Evolutionary conservation across 2,888 invertebrate genomes (phyloP), one percentile per base, ranked within the genome.

Genomic region (Drosophila engyochracea): DNA sequence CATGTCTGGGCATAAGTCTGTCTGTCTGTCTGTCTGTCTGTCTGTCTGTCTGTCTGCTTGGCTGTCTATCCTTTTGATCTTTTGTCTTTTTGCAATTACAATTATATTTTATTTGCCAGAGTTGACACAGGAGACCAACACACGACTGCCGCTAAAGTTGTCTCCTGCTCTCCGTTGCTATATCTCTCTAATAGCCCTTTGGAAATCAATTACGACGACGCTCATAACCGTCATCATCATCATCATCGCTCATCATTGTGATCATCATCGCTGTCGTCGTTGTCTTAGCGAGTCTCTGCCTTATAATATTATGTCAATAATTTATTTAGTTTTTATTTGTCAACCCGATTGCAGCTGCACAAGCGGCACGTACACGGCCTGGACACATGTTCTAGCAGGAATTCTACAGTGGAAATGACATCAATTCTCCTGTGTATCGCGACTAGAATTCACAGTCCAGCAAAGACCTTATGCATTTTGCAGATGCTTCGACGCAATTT

Each of bases 351-450:
- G 83, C 60, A 51, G 61, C 57, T 57, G 60, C 44, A 47, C 64
- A 59, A 52, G 69, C 67, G 70, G 78, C 91, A 91, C 87, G 91
- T 89, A 83, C 83, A 65, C 51, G 54, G 71, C 31, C 77, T 72
- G 84, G 91, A 91, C 91, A 91, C 92, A 91, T 91, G 91, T 91
- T 92, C 91, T 91, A 91, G 87, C 89, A 82, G 91, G 91, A 91
- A 91, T 90, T 85, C 85, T 76, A 85, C 91, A 91, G 86, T 81
- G 83, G 85, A 82, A 90, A 79, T 89, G 89, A 86, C 91, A 91
- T 86, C 89, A 86, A 91, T 81, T 92, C 91, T 89, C 91, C 74
- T 39, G 87, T 74, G 89, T 74, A 84, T 77, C 66, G 70, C 58
- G 25, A 39, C 54, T 30, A 14, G 35, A 16, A 19, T 16, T 47